Evolutionary conservation across 64 coral and sea anemone genomes (phyloP).

Genomic region (Montipora foliosa): DNA sequence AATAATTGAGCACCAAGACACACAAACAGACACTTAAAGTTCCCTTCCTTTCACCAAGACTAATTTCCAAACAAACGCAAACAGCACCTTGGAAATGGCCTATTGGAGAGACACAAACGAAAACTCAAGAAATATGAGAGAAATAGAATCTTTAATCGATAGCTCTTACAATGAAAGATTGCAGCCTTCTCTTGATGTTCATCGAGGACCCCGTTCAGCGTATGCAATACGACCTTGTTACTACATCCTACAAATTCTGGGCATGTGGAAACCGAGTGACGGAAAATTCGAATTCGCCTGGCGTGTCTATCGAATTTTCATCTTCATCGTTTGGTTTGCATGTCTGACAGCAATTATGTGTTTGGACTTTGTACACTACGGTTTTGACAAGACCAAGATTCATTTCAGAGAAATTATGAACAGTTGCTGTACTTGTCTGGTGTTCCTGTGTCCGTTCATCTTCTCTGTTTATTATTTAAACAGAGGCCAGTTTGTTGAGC

Average conservation of each 20-base stretch:
- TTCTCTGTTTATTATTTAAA: conserved; percentile 77
- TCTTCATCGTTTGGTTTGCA: conserved; percentile 60
- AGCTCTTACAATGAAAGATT: conserved; percentile 17
- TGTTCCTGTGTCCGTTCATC: conserved; percentile 58
- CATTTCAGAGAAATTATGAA: conserved; percentile 70
- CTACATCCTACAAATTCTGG: conserved; percentile 58
- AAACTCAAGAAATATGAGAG: not conserved
- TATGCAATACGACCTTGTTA: conserved; percentile 48
- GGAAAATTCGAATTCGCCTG: conserved; percentile 46
- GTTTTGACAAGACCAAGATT: conserved; percentile 55
- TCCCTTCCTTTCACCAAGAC: too few relatives aligned
- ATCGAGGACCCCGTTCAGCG: not conserved
- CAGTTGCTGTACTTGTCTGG: conserved; percentile 61
- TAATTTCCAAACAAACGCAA: too few relatives aligned
- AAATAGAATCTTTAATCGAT: not conserved
- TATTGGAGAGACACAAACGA: not conserved
- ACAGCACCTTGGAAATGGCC: too few relatives aligned
- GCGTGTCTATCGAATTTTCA: conserved; percentile 35
- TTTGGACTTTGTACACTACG: conserved; percentile 84
- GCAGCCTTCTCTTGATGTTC: not conserved
- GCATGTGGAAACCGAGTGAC: conserved; percentile 65
- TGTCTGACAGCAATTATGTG: conserved; percentile 65
- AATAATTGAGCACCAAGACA: too few relatives aligned
- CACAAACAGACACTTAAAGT: too few relatives aligned
- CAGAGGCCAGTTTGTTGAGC: conserved; percentile 60